Percentiles rank a stretch among this genome's conserved stretches.
phyloP scores from a whole-genome alignment of 2,113 vertebrate genomes.

The Podilymbus podiceps region DNA sequence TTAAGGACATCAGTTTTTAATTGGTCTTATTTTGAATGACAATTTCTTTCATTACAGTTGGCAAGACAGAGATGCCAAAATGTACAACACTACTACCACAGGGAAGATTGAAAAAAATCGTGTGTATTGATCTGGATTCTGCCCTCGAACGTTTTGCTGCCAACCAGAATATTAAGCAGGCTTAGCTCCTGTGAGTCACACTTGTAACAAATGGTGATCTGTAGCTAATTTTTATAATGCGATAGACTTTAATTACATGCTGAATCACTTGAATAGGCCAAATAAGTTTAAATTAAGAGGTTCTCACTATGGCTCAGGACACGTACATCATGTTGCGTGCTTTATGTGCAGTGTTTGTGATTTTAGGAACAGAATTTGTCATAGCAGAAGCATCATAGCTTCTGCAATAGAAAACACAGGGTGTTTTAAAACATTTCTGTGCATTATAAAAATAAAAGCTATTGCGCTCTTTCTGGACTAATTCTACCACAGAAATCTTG shows the following conservation, averaged over 20 bases:
- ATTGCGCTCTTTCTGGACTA: background rate
- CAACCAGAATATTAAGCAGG: conserved; percentile 49
- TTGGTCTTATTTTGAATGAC: conserved; percentile 40
- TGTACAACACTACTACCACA: background rate
- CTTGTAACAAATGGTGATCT: conserved; percentile 18
- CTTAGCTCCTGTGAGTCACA: conserved; percentile 34
- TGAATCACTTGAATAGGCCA: background rate
- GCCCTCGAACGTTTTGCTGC: background rate
- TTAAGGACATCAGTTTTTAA: conserved; percentile 36
- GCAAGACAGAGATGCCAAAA: background rate
- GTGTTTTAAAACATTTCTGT: background rate
- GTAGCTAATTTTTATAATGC: background rate
- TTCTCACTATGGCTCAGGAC: background rate
- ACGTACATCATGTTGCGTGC: background rate
- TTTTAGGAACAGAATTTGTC: background rate
- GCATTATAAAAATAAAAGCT: background rate
- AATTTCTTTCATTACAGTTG: conserved; percentile 40
- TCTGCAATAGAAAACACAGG: background rate
- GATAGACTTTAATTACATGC: conserved; percentile 26
- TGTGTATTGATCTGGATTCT: conserved; percentile 1
- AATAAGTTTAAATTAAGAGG: conserved; percentile 45
- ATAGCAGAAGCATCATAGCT: background rate
- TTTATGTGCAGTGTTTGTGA: background rate
- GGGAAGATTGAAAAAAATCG: background rate
- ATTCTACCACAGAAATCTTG: background rate